These are phyloP conservation scores for Sesia apiformis DNA, from an alignment of 2,888 invertebrate species.

Conservation along the genomic window DNA sequence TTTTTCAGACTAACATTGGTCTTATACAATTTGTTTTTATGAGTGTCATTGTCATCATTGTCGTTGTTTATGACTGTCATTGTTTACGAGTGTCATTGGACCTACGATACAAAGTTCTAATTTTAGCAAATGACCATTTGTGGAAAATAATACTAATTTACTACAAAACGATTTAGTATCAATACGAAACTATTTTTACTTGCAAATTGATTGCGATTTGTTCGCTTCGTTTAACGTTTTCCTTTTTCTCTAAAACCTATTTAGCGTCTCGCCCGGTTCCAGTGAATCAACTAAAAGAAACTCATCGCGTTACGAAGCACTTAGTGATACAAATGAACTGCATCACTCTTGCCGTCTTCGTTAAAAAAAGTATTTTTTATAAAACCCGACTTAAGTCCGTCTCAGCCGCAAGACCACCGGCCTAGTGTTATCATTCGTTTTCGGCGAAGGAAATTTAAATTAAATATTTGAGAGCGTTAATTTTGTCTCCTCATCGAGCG, in stretches of 20 bases:
- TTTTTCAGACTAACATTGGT: too few relatives aligned
- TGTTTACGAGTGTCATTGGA: too few relatives aligned
- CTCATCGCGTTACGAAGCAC: constrained; percentile 50
- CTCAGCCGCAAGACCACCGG: constrained; percentile 39
- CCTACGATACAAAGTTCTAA: too few relatives aligned
- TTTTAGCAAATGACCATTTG: background rate
- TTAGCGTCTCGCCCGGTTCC: constrained; percentile 9
- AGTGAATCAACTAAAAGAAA: constrained; percentile 51
- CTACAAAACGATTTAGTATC: background rate
- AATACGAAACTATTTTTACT: constrained; percentile 3
- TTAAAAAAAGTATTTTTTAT: constrained; percentile 35
- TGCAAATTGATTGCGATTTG: constrained; percentile 52
- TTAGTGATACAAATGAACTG: constrained; percentile 53
- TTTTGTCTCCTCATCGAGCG: constrained; percentile 73
- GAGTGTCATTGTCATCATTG: too few relatives aligned
- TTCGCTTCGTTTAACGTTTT: constrained; percentile 36
- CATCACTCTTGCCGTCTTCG: constrained; percentile 28
- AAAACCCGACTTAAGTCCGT: constrained; percentile 21
- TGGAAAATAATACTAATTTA: background rate
- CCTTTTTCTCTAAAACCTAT: constrained; percentile 52
- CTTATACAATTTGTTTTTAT: too few relatives aligned
- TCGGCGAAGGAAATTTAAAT: constrained; percentile 68
- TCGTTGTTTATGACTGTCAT: too few relatives aligned
- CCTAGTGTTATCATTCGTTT: constrained; percentile 69
- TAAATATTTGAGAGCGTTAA: constrained; percentile 74